Evolutionary conservation across 2,113 vertebrate genomes (phyloP), one percentile per base, ranked within the genome.

Genomic region (Naja naja): DNA sequence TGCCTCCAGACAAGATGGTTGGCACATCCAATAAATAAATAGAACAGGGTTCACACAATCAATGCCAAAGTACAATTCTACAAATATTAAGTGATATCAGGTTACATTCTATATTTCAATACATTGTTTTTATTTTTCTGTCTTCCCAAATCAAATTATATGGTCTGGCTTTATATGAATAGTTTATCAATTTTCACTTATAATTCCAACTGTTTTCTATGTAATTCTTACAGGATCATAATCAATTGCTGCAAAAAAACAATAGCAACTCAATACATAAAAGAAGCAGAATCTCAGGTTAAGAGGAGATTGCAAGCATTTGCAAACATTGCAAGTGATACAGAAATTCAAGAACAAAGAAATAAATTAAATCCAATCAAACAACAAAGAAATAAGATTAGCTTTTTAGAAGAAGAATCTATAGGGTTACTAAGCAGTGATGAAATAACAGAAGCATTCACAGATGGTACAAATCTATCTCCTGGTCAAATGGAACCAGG

Each of bases 181-280:
- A 39, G 1, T 52, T 74, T 9, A 81, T 60, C 7, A 49, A 16
- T 5, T 56, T 89, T 55, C 49, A 47, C 6, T 11, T 93, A 14
- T 85, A 7, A 89, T 64, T 54, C 30, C 47, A 2, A 4, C 52
- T 14, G 30, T 93, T n/a, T 56, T 25, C n/a, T 45, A 5, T 86
- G 16, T 93, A 14, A 55, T 60, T 53, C 88, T 86, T 56, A 60
- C 22, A 55, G 90, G 69, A 89, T 92, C 89, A 1, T 55, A 91
- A 81, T 60, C 86, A 86, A 90, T 8, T 89, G 56, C 43, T 95
- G 89, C 34, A 95, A 93, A 90, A 87, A 91, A 91, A 69, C 45
- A 30, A 64, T 93, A 47, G 54, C 25, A 52, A 56, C 56, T 88
- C 81, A 87, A 12, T 93, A 93, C 43, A 90, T 87, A 89, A 60